Base-by-base conservation (phyloP, 2,797 vertebrate genomes). In the Phoeniculus purpureus region DNA sequence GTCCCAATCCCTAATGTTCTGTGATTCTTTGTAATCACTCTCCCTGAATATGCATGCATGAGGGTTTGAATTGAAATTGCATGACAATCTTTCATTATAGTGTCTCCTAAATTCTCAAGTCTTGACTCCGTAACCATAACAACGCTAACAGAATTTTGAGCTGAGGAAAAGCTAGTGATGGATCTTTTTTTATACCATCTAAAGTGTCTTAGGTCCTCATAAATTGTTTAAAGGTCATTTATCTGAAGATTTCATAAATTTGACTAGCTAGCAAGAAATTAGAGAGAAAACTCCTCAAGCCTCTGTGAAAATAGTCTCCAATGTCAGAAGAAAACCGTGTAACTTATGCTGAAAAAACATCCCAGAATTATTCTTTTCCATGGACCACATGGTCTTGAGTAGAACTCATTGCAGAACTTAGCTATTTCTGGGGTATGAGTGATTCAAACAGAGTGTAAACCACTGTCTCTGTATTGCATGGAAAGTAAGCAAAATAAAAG, bases 61-160 rank as follows among this genome's bases (percentile, higher is more conserved):
- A 85, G 27, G 12, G 26, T 79, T 86, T 92, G 68, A 80, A 77
- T 9, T 73, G 68, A 77, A 95, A 76, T 55, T 84, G 54, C 51
- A 61, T 23, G 48, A 45, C 75, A 91, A 87, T 77, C 51, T 51
- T 87, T 81, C 88, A 89, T 87, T 92, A 51, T 55, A 85, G 26
- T 26, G 27, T 90, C 45, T 77, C 61, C 51, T 77, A 84, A 90
- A 87, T 67, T 77, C 68, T 92, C 60, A 51, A 70, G 60, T 70
- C 91, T 66, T 85, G 75, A 32, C 51, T 95, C 61, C 54, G 92
- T 95, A 92, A 88, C 94, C 89, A 95, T 95, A 94, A 94, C 87
- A 84, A 95, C 75, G 0, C 32, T 71, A 86, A 88, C 51, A 76
- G 78, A 91, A 91, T 65, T 50, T 68, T 64, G 26, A 84, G 15